Conservation (phyloP, 2,797 vertebrate species). For the Coranthus polyacanthus region DNA sequence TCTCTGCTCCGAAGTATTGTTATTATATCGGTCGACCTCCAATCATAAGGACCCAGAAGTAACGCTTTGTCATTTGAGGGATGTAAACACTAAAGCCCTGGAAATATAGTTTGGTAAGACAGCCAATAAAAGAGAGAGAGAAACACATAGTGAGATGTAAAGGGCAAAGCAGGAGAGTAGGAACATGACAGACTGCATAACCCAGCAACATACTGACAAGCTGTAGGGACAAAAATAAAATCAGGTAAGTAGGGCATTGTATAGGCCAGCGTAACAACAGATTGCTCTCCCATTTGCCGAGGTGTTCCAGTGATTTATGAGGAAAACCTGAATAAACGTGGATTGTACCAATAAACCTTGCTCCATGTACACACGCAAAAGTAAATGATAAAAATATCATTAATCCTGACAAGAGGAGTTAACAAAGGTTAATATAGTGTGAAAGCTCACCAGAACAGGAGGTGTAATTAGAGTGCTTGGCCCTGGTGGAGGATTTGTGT, state of each 20-base stretch:
- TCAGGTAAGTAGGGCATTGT: conserved; percentile 54
- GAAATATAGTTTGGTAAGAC: conserved; percentile 1
- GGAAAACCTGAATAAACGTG: not conserved
- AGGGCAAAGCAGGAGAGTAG: conserved; percentile 1
- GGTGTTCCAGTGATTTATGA: conserved; percentile 36
- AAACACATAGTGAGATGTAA: not conserved
- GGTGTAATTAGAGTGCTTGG: conserved; percentile 59
- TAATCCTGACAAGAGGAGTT: conserved; percentile 21
- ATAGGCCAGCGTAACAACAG: conserved; percentile 32
- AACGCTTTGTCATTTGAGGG: not conserved
- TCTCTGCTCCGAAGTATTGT: too few relatives aligned
- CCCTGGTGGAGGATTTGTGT: conserved; percentile 54
- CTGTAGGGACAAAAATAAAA: conserved; percentile 45
- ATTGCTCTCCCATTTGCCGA: conserved; percentile 18
- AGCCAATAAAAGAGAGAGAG: not conserved
- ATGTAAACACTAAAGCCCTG: not conserved
- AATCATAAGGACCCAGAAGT: not conserved
- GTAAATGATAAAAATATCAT: conserved; percentile 10
- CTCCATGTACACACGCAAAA: not conserved
- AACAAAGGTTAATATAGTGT: conserved; percentile 57
- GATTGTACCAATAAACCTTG: not conserved
- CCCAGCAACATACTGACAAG: conserved; percentile 23
- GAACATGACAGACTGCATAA: conserved; percentile 4
- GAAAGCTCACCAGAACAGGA: conserved; percentile 53
- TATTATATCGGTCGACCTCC: not conserved